A percentile compares a stretch with the other conserved stretches of the same genome.
Conservation (phyloP, 2,797 vertebrate species). For the Gastrophryne carolinensis region DNA sequence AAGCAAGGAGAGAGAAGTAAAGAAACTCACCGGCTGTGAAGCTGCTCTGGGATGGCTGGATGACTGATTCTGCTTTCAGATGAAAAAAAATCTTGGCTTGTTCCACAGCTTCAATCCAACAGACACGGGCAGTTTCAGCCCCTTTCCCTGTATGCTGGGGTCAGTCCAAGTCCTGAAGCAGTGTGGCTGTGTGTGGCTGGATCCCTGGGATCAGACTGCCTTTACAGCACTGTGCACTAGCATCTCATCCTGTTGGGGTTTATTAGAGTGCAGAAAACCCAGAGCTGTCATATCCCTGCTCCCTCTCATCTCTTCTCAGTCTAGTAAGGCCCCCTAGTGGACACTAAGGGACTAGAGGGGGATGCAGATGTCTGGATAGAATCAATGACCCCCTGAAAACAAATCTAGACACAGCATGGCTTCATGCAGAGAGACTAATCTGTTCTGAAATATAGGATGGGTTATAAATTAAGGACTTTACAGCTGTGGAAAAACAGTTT, state of each 20-base stretch:
- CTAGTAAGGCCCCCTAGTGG: conserved; percentile 47
- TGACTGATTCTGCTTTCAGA: neutral
- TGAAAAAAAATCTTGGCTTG: conserved; percentile 4
- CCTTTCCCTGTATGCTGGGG: conserved; percentile 2
- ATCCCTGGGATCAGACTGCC: conserved; percentile 19
- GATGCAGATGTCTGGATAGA: neutral
- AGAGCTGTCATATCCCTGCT: conserved; percentile 27
- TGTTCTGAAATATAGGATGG: no score
- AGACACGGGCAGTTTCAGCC: conserved; percentile 2
- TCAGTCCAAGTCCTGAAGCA: neutral
- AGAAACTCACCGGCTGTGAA: conserved; percentile 26
- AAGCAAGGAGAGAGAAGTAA: conserved; percentile 3
- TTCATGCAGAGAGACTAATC: no score
- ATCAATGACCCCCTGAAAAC: conserved; percentile 10
- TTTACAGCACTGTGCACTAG: conserved; percentile 30
- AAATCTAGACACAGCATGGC: neutral
- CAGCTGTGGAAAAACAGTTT: no score
- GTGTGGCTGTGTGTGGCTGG: conserved; percentile 6
- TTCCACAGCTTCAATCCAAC: conserved; percentile 41
- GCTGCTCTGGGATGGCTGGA: conserved; percentile 18
- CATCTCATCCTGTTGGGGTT: conserved; percentile 24
- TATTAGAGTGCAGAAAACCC: conserved; percentile 43
- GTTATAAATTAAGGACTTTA: no score
- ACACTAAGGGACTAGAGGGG: neutral
- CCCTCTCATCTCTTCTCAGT: conserved; percentile 28